Conservation (phyloP, 2,888 invertebrate genomes). For the Dolichopus griseipennis region DNA sequence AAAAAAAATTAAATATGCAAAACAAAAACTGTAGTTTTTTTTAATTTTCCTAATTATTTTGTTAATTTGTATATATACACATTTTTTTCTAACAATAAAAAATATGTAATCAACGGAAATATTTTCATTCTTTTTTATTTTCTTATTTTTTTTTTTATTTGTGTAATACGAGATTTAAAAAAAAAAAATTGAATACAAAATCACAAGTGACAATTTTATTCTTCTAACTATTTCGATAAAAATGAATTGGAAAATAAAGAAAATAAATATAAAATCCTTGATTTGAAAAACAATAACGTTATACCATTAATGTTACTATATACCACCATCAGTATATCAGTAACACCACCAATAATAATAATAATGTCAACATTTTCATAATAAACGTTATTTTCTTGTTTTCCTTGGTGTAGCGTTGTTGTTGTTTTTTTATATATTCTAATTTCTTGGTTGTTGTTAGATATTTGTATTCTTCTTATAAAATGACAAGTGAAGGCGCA, state of each 20-base stretch:
- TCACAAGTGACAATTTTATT: neutral
- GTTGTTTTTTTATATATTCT: neutral
- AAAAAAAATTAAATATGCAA: too few species aligned
- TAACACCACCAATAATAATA: neutral
- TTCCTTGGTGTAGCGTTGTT: neutral
- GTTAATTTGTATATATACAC: too few species aligned
- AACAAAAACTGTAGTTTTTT: too few species aligned
- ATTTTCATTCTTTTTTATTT: too few species aligned
- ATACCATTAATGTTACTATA: neutral
- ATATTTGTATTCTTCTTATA: neutral
- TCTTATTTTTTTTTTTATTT: too few species aligned
- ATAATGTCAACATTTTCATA: neutral
- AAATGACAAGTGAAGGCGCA: conserved; percentile 1
- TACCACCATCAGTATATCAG: too few species aligned
- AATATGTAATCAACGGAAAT: too few species aligned
- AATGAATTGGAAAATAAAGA: neutral
- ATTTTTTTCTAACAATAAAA: too few species aligned
- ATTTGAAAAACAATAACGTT: neutral
- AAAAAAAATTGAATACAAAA: neutral
- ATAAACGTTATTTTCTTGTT: neutral
- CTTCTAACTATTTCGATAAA: neutral
- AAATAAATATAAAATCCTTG: neutral
- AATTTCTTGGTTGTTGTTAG: too few species aligned
- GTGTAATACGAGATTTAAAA: too few species aligned
- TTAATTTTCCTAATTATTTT: too few species aligned